A percentile compares a stretch with the other conserved stretches of the same genome.
phyloP scores from a whole-genome alignment of 2,113 vertebrate genomes.

The Lycaon pictus region DNA sequence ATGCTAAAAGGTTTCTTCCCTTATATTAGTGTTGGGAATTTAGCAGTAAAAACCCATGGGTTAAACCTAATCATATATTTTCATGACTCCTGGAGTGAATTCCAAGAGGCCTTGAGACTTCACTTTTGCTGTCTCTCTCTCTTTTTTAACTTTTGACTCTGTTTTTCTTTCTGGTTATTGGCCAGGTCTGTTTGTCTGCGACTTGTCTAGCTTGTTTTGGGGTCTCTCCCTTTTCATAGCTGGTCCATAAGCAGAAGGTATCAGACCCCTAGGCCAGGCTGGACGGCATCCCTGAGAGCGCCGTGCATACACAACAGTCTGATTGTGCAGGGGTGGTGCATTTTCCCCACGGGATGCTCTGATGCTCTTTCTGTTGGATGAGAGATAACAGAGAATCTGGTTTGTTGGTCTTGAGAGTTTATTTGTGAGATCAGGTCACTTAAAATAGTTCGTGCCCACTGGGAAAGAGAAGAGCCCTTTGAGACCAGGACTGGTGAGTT shows the following conservation, averaged over 20 bases:
- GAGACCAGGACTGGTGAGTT: background rate
- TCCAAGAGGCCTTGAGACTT: background rate
- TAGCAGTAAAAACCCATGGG: background rate
- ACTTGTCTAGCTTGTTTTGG: background rate
- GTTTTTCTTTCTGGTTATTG: background rate
- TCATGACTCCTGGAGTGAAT: background rate
- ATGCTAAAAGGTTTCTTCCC: background rate
- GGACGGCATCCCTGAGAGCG: background rate
- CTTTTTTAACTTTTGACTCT: background rate
- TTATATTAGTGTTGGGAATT: background rate
- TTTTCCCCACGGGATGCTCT: background rate
- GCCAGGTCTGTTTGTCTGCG: background rate
- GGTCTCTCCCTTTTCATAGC: background rate
- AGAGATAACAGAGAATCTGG: background rate
- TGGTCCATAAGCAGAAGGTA: background rate
- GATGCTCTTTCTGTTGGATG: background rate
- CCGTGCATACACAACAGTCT: background rate
- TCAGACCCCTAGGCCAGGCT: background rate
- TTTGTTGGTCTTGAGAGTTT: background rate
- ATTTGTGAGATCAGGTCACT: background rate
- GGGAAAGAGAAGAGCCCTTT: background rate
- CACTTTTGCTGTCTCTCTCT: background rate
- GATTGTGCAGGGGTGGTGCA: rapidly evolving
- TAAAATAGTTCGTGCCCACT: background rate
- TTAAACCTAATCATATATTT: background rate